These are phyloP conservation scores for Heteromurus nitidus DNA, from an alignment of 2,888 invertebrate genomes.

Conservation along the genomic window DNA sequence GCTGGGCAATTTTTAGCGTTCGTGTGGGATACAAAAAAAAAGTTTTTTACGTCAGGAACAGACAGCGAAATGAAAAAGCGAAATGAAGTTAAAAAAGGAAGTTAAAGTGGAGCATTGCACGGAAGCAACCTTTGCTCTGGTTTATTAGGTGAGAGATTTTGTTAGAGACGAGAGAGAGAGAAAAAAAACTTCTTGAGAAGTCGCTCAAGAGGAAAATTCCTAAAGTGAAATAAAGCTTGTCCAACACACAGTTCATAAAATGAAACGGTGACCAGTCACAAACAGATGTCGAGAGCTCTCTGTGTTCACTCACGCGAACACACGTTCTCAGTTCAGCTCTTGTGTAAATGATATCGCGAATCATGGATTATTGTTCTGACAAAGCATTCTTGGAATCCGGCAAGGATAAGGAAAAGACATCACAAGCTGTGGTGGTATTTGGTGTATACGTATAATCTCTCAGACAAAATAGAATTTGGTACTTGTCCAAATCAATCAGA, in stretches of 20 bases:
- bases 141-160: slow-evolving; percentile 1
- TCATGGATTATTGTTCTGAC: too few species aligned
- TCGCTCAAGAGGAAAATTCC: slow-evolving; percentile 4
- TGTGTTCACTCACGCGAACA: too few species aligned
- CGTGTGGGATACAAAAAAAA: neutral
- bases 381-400: too few species aligned
- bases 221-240: slow-evolving; percentile 3
- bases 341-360: too few species aligned
- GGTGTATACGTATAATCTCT: too few species aligned
- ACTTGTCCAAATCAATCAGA: too few species aligned
- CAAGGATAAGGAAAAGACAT: too few species aligned
- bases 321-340: too few species aligned
- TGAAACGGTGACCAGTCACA: slow-evolving; percentile 13
- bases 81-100: neutral
- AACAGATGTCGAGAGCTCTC: neutral
- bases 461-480: too few species aligned
- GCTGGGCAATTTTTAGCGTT: too few species aligned
- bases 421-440: too few species aligned
- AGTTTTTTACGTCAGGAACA: neutral
- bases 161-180: neutral
- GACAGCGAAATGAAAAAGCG: neutral
- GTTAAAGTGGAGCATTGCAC: neutral
- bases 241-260: neutral
- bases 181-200: too few species aligned
- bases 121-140: slow-evolving; percentile 13